Evolutionary conservation across 2,797 vertebrate genomes (phyloP).

Genomic region (Lacerta agilis): DNA sequence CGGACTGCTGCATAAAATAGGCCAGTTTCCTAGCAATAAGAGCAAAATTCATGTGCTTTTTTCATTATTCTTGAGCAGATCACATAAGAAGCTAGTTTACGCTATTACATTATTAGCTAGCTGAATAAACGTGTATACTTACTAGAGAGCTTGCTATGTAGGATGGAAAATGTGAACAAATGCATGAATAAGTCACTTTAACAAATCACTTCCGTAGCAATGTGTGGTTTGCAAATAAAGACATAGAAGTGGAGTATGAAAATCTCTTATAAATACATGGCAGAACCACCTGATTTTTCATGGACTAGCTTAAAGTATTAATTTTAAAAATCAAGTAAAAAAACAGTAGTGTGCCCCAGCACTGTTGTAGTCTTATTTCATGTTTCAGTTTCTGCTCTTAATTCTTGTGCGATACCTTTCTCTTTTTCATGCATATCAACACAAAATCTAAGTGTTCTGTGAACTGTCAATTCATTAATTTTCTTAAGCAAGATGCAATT

Average conservation of each 20-base stretch:
- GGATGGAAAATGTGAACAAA: neutral
- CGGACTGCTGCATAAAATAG: neutral
- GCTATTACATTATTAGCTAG: constrained; percentile 18
- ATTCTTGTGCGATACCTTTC: no score
- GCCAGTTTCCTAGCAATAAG: neutral
- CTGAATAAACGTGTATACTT: neutral
- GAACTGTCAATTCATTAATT: neutral
- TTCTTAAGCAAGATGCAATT: neutral
- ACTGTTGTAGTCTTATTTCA: neutral
- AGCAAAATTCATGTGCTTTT: constrained; percentile 27
- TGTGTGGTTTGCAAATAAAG: constrained; percentile 36
- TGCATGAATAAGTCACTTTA: constrained; percentile 26
- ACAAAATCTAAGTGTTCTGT: neutral
- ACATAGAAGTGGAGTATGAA: constrained; percentile 29
- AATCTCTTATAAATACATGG: constrained; percentile 2
- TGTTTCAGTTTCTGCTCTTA: neutral
- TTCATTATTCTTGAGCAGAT: constrained; percentile 42
- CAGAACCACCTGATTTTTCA: neutral
- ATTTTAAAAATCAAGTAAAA: neutral
- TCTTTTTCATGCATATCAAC: no score
- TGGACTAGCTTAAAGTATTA: constrained; percentile 23
- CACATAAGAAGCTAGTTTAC: constrained; percentile 8
- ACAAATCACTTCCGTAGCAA: neutral
- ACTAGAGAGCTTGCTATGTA: constrained; percentile 1
- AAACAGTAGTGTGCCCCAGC: neutral